Evolutionary conservation across 2,113 vertebrate genomes (phyloP).

Genomic region (Xenopus laevis): DNA sequence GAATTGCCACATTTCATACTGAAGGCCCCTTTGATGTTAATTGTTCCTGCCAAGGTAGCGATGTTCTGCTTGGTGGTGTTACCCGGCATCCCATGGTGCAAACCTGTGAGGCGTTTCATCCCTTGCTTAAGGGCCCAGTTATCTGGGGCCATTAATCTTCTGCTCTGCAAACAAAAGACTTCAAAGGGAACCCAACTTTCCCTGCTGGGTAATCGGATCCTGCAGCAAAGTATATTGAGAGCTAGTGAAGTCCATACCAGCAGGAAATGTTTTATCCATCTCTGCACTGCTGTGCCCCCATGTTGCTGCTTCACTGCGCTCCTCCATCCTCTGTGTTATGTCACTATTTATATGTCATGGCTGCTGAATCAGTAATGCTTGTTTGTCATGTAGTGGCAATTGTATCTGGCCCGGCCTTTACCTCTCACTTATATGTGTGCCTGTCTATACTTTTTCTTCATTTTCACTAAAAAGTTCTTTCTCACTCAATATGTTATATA

Average conservation of each 20-base stretch:
- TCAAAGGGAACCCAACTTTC: constrained; percentile 27
- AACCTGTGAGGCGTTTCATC: constrained; percentile 26
- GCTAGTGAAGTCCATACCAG: constrained; percentile 24
- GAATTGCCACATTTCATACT: too few relatives aligned
- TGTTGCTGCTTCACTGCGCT: constrained; percentile 16
- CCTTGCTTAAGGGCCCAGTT: constrained; percentile 12
- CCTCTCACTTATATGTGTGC: too few relatives aligned
- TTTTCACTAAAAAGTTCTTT: too few relatives aligned
- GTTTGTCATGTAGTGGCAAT: neutral
- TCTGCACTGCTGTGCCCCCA: constrained; percentile 27
- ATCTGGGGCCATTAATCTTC: constrained; percentile 37
- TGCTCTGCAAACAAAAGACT: constrained; percentile 38
- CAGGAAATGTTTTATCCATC: constrained; percentile 33
- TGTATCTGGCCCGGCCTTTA: too few relatives aligned
- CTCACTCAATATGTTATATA: too few relatives aligned
- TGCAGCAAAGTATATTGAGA: constrained; percentile 4
- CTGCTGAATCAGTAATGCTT: constrained; percentile 15
- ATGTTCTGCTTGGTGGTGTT: constrained; percentile 8
- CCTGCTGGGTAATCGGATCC: constrained; percentile 28
- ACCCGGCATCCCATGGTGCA: neutral
- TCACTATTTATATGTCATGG: too few relatives aligned
- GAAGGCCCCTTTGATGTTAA: too few relatives aligned
- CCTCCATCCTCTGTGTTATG: constrained; percentile 2
- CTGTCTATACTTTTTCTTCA: too few relatives aligned
- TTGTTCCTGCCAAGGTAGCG: neutral